phyloP scores from a whole-genome alignment of 2,888 invertebrate genomes.

The Liodrosophila aerea region DNA sequence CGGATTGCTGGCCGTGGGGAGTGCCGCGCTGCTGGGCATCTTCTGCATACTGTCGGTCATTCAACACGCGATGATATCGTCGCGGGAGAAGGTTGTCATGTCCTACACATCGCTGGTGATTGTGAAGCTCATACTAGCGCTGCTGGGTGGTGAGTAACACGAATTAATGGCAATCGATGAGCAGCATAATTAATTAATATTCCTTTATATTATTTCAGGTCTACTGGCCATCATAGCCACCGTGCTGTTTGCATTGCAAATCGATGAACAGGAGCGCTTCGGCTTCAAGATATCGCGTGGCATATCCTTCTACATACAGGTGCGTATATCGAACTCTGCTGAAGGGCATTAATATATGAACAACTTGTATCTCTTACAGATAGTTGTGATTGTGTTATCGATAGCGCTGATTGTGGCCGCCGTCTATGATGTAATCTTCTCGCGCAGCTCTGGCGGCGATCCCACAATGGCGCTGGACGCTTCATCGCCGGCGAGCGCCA shows the following conservation, averaged over 20 bases:
- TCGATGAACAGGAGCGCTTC: slow-evolving; percentile 88
- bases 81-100: slow-evolving; percentile 90
- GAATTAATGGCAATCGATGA: too few species aligned
- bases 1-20: slow-evolving; percentile 90
- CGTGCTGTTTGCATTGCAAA: slow-evolving; percentile 91
- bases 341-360: neutral
- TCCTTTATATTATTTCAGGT: slow-evolving; percentile 83
- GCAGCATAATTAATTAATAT: neutral
- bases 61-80: slow-evolving; percentile 93
- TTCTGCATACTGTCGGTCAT: slow-evolving; percentile 91
- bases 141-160: slow-evolving; percentile 91
- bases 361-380: slow-evolving; percentile 84
- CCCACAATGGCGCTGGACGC: slow-evolving; percentile 86
- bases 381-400: slow-evolving; percentile 90
- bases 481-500: slow-evolving; percentile 85
- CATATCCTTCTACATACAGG: slow-evolving; percentile 94
- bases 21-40: slow-evolving; percentile 88
- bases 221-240: slow-evolving; percentile 91
- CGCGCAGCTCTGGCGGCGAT: slow-evolving; percentile 90
- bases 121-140: slow-evolving; percentile 89
- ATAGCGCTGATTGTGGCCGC: slow-evolving; percentile 90
- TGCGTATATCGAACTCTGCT: slow-evolving; percentile 78
- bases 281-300: slow-evolving; percentile 90
- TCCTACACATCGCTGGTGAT: slow-evolving; percentile 90
- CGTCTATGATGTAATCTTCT: slow-evolving; percentile 91